Percentiles rank a stretch among this genome's conserved stretches.
These are phyloP conservation scores for Neostethus bicornis DNA, from an alignment of 2,797 vertebrate genomes.

Conservation along the genomic window DNA sequence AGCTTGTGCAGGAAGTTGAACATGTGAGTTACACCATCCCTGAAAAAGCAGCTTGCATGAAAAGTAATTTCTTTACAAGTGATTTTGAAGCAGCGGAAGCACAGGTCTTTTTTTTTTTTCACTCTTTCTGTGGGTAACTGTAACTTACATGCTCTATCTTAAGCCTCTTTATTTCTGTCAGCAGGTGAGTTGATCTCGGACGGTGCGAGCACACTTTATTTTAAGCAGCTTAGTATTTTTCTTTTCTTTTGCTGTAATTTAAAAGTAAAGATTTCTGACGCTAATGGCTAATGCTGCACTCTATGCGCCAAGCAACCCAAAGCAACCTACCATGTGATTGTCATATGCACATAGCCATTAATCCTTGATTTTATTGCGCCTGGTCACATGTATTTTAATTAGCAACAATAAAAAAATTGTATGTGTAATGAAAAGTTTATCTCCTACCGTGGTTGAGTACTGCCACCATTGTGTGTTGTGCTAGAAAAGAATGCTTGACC, in stretches of 20 bases:
- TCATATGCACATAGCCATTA: no score
- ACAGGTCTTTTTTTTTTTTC: constrained; percentile 8
- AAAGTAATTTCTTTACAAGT: constrained; percentile 8
- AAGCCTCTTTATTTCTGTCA: background rate
- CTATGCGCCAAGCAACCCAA: background rate
- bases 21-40: background rate
- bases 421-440: constrained; percentile 8
- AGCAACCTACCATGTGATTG: background rate
- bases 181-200: background rate
- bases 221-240: background rate
- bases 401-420: no score
- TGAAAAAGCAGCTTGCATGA: constrained; percentile 12
- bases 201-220: background rate
- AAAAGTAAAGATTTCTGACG: background rate
- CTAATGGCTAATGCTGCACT: background rate
- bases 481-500: constrained; percentile 21
- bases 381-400: no score
- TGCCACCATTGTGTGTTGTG: constrained; percentile 3
- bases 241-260: background rate
- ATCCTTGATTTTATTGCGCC: no score
- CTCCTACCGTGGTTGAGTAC: constrained; percentile 8
- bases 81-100: constrained; percentile 11
- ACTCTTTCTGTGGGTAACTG: background rate
- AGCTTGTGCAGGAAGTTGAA: background rate
- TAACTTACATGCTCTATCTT: background rate